Evolutionary conservation across 2,113 vertebrate genomes (phyloP), one percentile per base, ranked within the genome.

Genomic region (Galemys pyrenaicus): DNA sequence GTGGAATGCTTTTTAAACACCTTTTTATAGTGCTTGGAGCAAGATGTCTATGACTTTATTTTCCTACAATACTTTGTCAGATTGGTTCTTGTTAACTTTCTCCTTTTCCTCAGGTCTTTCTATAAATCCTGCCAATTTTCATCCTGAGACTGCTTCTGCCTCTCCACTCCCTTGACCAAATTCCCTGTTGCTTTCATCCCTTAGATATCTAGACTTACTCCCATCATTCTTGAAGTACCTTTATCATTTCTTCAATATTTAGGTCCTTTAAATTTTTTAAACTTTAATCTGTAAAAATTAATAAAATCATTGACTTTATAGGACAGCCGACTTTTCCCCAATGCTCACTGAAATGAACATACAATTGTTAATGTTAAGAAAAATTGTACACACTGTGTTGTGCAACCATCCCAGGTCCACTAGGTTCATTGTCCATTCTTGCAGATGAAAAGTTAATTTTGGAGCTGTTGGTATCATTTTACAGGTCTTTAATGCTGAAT

Each of bases 211-310:
- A 60, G 81, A 91, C 12, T 41, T 92, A 24, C 20, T 56, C 22
- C 6, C 54, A 26, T 37, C 58, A 51, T 90, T 39, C 86, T 79
- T 58, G 46, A 71, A 32, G 24, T 62, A 54, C 26, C 17, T 41
- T 87, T 20, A 9, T 56, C 30, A 46, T 60, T 71, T 80, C 30
- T 85, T 64, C 9, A n/a, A 28, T 68, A 19, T 94, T 95, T 87
- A 20, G 77, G 64, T 88, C 16, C 13, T 44, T 71, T 62, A 91
- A 71, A 78, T 17, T 73, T 85, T 81, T 71, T 49, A 95, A 54
- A 89, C 32, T 88, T 78, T 35, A 80, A 5, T 74, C 7, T 85
- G 44, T 65, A 93, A 94, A 95, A 80, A 28, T 82, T 20, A 49
- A 17, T 85, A 92, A 94, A 86, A 62, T 44, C 12, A 73, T 62